Percentiles rank a stretch among this genome's conserved stretches.
Conservation (phyloP, 1,140 invertebrate species). For the Drosophila punjabiensis region DNA sequence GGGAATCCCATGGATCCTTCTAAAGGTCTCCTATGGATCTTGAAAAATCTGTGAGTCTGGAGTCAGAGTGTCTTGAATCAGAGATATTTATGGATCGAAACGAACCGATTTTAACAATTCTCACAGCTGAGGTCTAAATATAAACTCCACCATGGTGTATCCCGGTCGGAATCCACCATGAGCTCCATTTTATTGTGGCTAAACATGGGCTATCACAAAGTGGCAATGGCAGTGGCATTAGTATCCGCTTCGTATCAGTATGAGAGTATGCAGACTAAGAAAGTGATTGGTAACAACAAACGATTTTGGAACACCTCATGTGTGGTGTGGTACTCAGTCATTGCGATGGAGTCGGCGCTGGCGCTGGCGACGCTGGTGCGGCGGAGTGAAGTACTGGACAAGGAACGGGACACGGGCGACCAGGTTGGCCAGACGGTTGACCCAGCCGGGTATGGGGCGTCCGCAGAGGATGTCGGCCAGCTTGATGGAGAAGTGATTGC, state of each 20-base stretch:
- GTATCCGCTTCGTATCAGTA: background rate
- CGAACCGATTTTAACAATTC: background rate
- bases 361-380: background rate
- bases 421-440: constrained; percentile 97
- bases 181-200: background rate
- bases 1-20: too few relatives aligned
- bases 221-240: too few relatives aligned
- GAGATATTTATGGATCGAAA: background rate
- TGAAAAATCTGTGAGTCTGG: too few relatives aligned
- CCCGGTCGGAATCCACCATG: background rate
- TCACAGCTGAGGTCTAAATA: background rate
- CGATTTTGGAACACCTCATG: background rate
- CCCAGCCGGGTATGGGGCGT: constrained; percentile 97
- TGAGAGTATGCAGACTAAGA: background rate
- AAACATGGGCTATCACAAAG: background rate
- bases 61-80: background rate
- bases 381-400: constrained; percentile 93
- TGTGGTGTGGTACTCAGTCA: background rate
- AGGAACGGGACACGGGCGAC: constrained; percentile 98
- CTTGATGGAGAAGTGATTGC: constrained; percentile 97
- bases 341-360: background rate
- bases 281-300: background rate
- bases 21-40: too few relatives aligned
- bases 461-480: constrained; percentile 96
- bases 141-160: too few relatives aligned